Evolutionary conservation across 1,140 invertebrate species (phyloP).

Genomic region (Aphaenogaster floridana): DNA sequence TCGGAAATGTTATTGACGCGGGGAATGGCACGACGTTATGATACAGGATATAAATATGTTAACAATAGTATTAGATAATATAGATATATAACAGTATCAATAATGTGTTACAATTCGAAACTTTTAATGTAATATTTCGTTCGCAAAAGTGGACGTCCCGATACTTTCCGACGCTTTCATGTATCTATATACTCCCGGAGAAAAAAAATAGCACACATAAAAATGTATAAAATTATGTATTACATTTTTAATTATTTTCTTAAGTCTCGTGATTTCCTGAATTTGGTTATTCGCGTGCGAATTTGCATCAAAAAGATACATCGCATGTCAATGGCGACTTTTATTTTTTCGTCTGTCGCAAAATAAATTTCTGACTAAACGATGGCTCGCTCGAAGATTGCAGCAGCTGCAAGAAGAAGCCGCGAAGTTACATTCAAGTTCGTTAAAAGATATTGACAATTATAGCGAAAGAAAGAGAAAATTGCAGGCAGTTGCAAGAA

Average conservation of each 20-base stretch:
- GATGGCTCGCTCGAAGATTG: not conserved
- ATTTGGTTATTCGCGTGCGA: not conserved
- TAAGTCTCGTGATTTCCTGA: not conserved
- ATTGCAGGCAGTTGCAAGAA: not conserved
- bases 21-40: not conserved
- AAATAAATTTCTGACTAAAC: not conserved
- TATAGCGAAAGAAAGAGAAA: not conserved
- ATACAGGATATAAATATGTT: not conserved
- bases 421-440: not conserved
- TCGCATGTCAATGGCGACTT: not conserved
- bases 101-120: not conserved
- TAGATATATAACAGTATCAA: not conserved
- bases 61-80: not conserved
- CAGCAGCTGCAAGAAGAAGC: not conserved
- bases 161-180: not conserved
- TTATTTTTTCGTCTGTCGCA: not conserved
- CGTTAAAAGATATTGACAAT: not conserved
- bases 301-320: not conserved
- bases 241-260: not conserved
- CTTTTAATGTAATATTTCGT: not conserved
- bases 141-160: not conserved
- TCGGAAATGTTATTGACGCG: not conserved
- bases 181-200: not conserved
- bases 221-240: too few relatives aligned
- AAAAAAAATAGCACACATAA: not conserved